Conservation (phyloP, 2,888 invertebrate species). For the Campoplex nolae region DNA sequence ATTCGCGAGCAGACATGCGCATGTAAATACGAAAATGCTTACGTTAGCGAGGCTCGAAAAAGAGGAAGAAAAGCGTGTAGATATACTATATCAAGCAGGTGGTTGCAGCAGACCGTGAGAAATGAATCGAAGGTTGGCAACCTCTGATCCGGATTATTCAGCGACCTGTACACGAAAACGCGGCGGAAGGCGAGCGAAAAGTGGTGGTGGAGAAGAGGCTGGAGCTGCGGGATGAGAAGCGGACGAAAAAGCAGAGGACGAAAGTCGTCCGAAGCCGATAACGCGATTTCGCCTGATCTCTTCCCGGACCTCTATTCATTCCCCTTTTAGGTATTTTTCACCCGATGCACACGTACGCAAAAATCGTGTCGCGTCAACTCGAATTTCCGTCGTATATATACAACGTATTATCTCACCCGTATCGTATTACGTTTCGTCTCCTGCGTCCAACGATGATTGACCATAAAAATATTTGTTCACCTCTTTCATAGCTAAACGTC, state of each 20-base stretch:
- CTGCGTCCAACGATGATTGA: background rate
- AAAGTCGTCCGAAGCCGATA: conserved; percentile 60
- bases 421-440: background rate
- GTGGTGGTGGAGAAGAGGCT: conserved; percentile 11
- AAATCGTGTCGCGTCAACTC: conserved; percentile 10
- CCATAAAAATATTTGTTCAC: too few relatives aligned
- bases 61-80: conserved; percentile 19
- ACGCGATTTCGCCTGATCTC: conserved; percentile 48
- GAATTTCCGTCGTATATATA: background rate
- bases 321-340: conserved; percentile 14
- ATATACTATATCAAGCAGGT: conserved; percentile 57
- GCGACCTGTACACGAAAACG: conserved; percentile 22
- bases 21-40: background rate
- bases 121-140: conserved; percentile 62
- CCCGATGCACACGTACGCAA: conserved; percentile 7
- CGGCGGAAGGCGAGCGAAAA: conserved; percentile 1
- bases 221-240: background rate
- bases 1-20: background rate
- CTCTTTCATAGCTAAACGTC: background rate
- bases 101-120: conserved; percentile 50
- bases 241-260: background rate
- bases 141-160: conserved; percentile 67
- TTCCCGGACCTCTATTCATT: conserved; percentile 23
- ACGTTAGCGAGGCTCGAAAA: background rate
- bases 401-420: background rate